Conservation (phyloP, 2,888 invertebrate species). For the Drosophila nigritarsus region DNA sequence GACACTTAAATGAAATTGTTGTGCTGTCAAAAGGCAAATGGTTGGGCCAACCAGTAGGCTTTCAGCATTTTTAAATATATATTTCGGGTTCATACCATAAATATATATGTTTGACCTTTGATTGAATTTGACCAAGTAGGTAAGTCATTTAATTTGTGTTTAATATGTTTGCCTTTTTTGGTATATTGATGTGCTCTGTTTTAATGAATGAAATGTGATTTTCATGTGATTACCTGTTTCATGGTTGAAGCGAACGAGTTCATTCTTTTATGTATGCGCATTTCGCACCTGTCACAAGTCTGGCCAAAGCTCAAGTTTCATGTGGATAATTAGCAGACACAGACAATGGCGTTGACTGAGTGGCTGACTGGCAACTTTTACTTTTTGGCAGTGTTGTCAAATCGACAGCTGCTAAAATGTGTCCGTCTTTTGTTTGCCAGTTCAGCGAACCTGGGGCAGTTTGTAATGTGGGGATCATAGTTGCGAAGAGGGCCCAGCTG, state of each 20-base stretch:
- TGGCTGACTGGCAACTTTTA: slow-evolving; percentile 36
- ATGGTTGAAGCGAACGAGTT: not conserved
- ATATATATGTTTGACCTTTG: not conserved
- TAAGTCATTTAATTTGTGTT: not conserved
- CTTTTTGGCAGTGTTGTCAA: slow-evolving; percentile 15
- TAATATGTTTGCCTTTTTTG: not conserved
- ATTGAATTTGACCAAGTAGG: not conserved
- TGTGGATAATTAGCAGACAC: slow-evolving; percentile 60
- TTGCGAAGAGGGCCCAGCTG: not conserved
- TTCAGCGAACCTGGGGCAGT: slow-evolving; percentile 60
- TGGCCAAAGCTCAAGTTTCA: slow-evolving; percentile 40
- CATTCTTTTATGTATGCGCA: not conserved
- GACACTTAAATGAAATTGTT: slow-evolving; percentile 16
- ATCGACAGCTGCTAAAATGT: slow-evolving; percentile 11
- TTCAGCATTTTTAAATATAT: slow-evolving; percentile 19
- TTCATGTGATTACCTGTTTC: no score
- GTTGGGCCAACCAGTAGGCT: slow-evolving; percentile 1
- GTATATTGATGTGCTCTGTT: not conserved
- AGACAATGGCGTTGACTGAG: slow-evolving; percentile 21
- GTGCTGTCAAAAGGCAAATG: slow-evolving; percentile 26
- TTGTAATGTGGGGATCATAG: not conserved
- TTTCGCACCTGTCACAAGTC: slow-evolving; percentile 23
- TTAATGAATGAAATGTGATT: not conserved
- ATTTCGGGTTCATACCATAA: not conserved
- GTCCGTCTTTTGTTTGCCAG: slow-evolving; percentile 43